Evolutionary conservation across 2,113 vertebrate species (phyloP).

Genomic region (Hippolais icterina): DNA sequence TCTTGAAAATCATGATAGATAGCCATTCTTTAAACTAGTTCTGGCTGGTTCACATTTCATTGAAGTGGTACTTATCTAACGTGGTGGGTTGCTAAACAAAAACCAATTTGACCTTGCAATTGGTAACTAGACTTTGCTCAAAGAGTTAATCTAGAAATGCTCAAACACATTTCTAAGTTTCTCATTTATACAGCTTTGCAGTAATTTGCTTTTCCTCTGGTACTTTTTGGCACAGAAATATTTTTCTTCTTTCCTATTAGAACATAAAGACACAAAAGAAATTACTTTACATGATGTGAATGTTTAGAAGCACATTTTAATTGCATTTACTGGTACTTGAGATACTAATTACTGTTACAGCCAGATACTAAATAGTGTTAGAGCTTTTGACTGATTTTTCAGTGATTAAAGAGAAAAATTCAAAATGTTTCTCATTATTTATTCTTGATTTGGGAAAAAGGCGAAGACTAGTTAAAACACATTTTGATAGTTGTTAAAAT

Average conservation of each 20-base stretch:
- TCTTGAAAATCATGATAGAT: neutral
- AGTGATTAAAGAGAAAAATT: neutral
- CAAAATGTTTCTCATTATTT: neutral
- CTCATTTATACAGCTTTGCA: neutral
- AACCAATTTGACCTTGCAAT: neutral
- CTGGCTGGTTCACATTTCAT: neutral
- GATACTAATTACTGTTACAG: neutral
- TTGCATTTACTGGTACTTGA: neutral
- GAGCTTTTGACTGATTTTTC: neutral
- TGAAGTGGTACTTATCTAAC: neutral
- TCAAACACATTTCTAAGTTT: neutral
- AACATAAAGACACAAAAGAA: neutral
- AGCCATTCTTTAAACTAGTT: neutral
- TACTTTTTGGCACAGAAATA: neutral
- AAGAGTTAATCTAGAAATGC: neutral
- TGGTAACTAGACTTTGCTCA: neutral
- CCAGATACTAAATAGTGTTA: neutral
- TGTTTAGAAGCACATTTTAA: neutral
- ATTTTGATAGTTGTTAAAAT: neutral
- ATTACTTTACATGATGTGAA: neutral
- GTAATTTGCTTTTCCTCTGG: neutral
- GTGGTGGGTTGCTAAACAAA: neutral
- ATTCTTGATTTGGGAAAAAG: neutral
- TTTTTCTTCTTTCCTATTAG: neutral
- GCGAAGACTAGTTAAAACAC: neutral